Percentiles rank a stretch among this genome's conserved stretches.
These are phyloP conservation scores for Capitulum mitella DNA, from an alignment of 2,888 invertebrate species.

Conservation along the genomic window DNA sequence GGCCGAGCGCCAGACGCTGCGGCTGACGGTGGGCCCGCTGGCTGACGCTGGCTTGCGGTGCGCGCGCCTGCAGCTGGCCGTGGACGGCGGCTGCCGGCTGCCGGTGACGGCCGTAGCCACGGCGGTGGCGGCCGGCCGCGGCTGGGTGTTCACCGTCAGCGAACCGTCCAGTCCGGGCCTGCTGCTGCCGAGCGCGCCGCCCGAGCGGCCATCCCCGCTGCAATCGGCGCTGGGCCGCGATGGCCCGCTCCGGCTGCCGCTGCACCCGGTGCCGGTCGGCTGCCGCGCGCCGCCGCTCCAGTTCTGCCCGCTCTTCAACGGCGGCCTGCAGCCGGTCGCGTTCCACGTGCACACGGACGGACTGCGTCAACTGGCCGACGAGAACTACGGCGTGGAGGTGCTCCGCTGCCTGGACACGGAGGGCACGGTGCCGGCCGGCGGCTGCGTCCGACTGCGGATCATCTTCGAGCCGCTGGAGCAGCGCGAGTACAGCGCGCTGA, in stretches of 20 bases:
- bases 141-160: not conserved
- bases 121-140: not conserved
- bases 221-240: not conserved
- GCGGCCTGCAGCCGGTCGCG: not conserved
- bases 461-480: not conserved
- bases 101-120: not conserved
- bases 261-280: not conserved
- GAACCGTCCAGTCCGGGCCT: slow-evolving; percentile 8
- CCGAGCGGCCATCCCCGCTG: not conserved
- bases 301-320: slow-evolving; percentile 10
- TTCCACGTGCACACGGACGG: slow-evolving; percentile 1
- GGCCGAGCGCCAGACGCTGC: not conserved
- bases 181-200: not conserved
- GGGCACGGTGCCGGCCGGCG: slow-evolving; percentile 9
- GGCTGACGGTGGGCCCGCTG: not conserved
- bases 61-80: not conserved
- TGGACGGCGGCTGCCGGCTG: not conserved
- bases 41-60: not conserved
- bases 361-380: not conserved
- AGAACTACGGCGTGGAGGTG: not conserved
- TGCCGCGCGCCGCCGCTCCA: slow-evolving; percentile 9
- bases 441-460: not conserved
- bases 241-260: not conserved
- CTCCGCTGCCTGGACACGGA: not conserved
- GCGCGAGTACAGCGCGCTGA: not conserved